Conservation (phyloP, 30 jellyfish, hydroid and myxozoan genomes). For the Turritopsis rubra region DNA sequence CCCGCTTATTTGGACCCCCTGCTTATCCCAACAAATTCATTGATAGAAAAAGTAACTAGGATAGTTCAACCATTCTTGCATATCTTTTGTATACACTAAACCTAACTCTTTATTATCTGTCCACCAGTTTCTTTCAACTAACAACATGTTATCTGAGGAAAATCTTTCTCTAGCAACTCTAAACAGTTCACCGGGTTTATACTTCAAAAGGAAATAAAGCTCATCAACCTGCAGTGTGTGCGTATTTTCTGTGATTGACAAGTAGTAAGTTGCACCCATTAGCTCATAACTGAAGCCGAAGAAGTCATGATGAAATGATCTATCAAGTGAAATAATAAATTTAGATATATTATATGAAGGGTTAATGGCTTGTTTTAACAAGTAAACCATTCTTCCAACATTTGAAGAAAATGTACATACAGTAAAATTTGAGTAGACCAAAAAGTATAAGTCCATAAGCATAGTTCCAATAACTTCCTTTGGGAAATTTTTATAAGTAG, state of each 20-base stretch:
- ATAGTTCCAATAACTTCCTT: slow-evolving; percentile 7
- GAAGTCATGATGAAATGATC: not conserved
- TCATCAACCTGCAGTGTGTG: not conserved
- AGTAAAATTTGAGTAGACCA: slow-evolving; percentile 1
- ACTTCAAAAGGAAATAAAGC: not conserved
- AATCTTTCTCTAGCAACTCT: not conserved
- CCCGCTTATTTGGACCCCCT: no score
- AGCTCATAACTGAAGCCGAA: not conserved
- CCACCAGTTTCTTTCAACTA: not conserved
- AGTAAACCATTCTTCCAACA: not conserved
- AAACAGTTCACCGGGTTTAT: not conserved
- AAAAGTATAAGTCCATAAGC: slow-evolving; percentile 1
- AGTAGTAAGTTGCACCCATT: not conserved
- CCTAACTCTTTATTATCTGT: not conserved
- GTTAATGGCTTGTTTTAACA: not conserved
- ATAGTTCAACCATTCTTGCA: not conserved
- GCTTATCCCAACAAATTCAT: not conserved
- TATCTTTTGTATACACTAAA: not conserved
- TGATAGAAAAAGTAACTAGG: not conserved
- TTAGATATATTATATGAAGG: not conserved
- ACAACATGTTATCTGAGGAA: not conserved
- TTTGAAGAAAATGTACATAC: not conserved
- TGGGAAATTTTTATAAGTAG: not conserved
- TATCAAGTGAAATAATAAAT: not conserved
- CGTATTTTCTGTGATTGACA: not conserved